Base-by-base conservation (phyloP, 2,113 vertebrate species). In the Delphinus delphis region DNA sequence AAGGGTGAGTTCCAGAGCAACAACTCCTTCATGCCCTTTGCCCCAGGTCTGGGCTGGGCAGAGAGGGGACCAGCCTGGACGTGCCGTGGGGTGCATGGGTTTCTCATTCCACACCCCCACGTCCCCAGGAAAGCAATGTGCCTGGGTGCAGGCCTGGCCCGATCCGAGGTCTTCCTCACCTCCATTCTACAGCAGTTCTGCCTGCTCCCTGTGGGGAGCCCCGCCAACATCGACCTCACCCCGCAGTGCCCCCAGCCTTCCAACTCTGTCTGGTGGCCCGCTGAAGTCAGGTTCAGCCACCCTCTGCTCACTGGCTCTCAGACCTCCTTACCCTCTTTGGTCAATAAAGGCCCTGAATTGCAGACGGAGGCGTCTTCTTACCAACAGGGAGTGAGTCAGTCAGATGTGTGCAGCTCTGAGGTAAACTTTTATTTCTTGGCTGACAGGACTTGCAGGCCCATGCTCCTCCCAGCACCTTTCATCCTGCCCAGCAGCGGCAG, bases 381-480 rank as follows among this genome's bases (percentile, higher is more conserved):
- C 36, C 44, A 26, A 28, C 6, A 21, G 33, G 12, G 60, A 87
- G 53, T 8, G 2, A 44, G 33, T 58, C 77, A 90, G 15, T 58
- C 71, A 90, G 15, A 5, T 25, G 14, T 76, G 44, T 96, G 84
- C 79, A 89, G 92, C 96, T 98, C 96, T 97, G 97, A 98, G 97
- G 97, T 97, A 98, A 98, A 98, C 92, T 97, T 97, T 97, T 97
- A 90, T 97, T 97, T 95, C 96, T 96, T 95, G 86, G 96, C 96
- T 97, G 96, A 96, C 80, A 95, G 50, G 87, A 93, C 83, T 77
- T 89, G 74, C 88, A 96, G 15, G 50, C 70, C 81, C 89, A 81
- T 68, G 95, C 92, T 92, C 95, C 83, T 87, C 79, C 71, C 26
- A 31, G 95, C 92, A 92, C 90, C 86, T 55, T 26, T 71, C 25